Base-by-base conservation (phyloP, 2,113 vertebrate genomes). In the Petrocephalus zakoni region DNA sequence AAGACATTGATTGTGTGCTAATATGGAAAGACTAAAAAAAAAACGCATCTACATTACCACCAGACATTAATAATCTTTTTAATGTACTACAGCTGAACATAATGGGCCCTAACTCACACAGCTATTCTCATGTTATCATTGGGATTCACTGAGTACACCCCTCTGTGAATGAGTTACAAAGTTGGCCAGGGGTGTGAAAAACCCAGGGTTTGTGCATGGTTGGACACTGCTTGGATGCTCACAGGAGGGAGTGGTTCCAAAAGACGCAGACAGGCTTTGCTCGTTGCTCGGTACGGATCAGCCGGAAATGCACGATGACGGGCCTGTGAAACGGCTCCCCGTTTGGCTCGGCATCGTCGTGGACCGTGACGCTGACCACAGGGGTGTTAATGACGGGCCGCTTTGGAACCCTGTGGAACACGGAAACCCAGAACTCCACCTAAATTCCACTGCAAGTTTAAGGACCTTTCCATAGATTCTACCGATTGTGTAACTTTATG, bases 211-310 rank as follows among this genome's bases (percentile, higher is more conserved):
- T 15, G 68, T 37, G 34, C 34, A 29, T 75, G 68, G 25, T 75
- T 37, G 68, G 68, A 37, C 15, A 8, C 72, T 19, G 17, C 72
- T 19, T 42, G 34, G 17, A 42, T 42, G n/a, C 97, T 97, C 94
- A 99, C 98, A 96, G 94, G 78, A 98, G 96, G 0, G 96, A 97
- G 90, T 99, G 97, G 92, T 99, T 99, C 98, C 98, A 99, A 95
- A 98, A 98, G 86, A 99, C 98, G 0, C 98, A 99, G 94, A 98
- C 97, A 92, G 98, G 98, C 89, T 99, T 99, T 89, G 97, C 97
- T 89, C 97, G 96, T 92, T 99, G 97, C 95, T 98, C 96, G 0
- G 96, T 97, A 94, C 97, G 92, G 88, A 98, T 94, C 89, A 99
- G 95, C n/a, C 96, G 97, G 93, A 99, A 99, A 94, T 99, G 97